A percentile compares a stretch with the other conserved stretches of the same genome.
These are phyloP conservation scores for Ceyx margarethae DNA, from an alignment of 2,113 vertebrate species.

Conservation along the genomic window DNA sequence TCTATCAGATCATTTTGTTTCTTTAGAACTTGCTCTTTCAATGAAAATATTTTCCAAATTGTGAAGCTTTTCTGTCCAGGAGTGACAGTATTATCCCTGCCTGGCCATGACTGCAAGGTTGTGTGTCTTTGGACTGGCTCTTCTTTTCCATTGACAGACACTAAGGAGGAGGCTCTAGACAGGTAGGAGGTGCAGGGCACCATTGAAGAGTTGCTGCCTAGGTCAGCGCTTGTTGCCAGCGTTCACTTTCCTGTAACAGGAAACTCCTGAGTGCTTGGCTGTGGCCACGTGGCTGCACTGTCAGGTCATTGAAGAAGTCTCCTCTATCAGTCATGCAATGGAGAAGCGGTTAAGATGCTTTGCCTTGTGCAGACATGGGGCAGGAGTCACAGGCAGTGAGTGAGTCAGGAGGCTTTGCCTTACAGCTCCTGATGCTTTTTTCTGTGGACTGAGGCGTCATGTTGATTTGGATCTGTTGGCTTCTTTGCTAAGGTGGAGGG, in stretches of 20 bases:
- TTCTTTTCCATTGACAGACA: not conserved
- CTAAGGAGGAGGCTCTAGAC: not conserved
- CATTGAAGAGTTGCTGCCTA: not conserved
- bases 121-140: not conserved
- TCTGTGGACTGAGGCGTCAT: not conserved
- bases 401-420: not conserved
- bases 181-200: not conserved
- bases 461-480: not conserved
- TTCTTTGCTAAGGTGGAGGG: rapidly evolving
- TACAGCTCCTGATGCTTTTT: not conserved
- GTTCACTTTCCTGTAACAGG: not conserved
- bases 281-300: not conserved
- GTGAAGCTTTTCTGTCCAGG: not conserved
- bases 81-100: not conserved
- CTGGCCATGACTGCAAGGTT: not conserved
- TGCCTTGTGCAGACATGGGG: not conserved
- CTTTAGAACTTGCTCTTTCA: not conserved
- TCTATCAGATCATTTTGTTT: not conserved
- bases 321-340: not conserved
- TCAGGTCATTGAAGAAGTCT: not conserved
- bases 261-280: not conserved
- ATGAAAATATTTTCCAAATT: not conserved
- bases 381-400: rapidly evolving
- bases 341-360: not conserved
- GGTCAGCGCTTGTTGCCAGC: not conserved